Evolutionary conservation across 2,888 invertebrate species (phyloP).

Genomic region (Parapristionchus giblindavisi): DNA sequence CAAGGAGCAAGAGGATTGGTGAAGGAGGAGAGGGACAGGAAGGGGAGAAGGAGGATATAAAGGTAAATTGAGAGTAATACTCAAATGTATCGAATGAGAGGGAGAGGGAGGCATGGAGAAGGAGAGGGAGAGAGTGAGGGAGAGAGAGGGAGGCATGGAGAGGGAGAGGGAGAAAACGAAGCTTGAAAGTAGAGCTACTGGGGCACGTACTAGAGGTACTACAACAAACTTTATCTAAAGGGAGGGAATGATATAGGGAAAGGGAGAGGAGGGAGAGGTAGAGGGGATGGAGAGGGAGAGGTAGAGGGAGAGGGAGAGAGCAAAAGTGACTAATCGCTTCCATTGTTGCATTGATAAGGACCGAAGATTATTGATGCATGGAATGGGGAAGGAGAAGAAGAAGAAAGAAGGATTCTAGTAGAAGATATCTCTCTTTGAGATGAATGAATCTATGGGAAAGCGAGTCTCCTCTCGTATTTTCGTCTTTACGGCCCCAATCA

Average conservation of each 20-base stretch:
- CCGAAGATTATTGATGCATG: background rate
- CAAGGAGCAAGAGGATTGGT: no score
- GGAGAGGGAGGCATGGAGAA: no score
- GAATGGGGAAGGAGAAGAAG: background rate
- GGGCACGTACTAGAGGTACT: background rate
- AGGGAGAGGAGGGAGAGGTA: background rate
- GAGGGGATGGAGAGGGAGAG: background rate
- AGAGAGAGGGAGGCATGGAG: background rate
- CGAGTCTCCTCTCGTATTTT: background rate
- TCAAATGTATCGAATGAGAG: no score
- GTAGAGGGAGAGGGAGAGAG: background rate
- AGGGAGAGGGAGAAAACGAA: background rate
- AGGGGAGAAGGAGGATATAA: background rate
- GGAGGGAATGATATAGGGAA: no score
- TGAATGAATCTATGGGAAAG: background rate
- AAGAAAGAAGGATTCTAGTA: background rate
- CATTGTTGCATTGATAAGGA: background rate
- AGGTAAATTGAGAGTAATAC: no score
- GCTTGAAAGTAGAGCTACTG: background rate
- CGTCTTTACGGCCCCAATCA: no score
- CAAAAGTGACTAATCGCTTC: background rate
- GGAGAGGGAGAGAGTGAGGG: no score
- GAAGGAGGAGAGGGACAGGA: conserved; percentile 8
- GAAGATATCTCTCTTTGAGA: background rate
- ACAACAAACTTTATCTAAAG: background rate